A percentile compares a stretch with the other conserved stretches of the same genome.
These are phyloP conservation scores for Tolypeutes matacus DNA, from an alignment of 2,797 vertebrate genomes.

Conservation along the genomic window DNA sequence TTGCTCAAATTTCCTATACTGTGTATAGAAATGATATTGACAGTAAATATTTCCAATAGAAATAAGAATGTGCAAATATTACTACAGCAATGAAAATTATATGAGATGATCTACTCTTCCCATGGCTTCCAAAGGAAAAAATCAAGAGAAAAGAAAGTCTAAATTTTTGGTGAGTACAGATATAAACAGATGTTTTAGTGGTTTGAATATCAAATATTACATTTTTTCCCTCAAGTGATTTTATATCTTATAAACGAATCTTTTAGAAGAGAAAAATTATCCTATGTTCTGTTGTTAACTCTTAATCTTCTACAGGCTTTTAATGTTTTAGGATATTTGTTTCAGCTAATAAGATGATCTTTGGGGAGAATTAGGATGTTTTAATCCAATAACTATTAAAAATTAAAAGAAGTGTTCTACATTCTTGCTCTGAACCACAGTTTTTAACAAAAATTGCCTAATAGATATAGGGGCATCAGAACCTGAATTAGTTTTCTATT, in stretches of 20 bases:
- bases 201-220: not conserved
- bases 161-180: not conserved
- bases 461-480: not conserved
- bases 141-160: conserved; percentile 35
- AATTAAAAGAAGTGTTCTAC: not conserved
- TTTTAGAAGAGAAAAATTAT: not conserved
- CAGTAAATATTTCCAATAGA: conserved; percentile 72
- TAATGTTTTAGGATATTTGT: not conserved
- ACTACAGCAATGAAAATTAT: conserved; percentile 4
- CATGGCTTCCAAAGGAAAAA: conserved; percentile 32
- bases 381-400: not conserved
- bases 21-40: conserved; percentile 66
- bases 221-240: conserved; percentile 1
- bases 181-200: not conserved
- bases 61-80: conserved; percentile 69
- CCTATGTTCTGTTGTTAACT: not conserved
- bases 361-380: not conserved
- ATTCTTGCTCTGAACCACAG: not conserved
- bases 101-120: not conserved
- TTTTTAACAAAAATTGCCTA: not conserved
- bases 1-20: conserved; percentile 21
- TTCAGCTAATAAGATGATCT: not conserved
- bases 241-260: not conserved
- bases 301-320: not conserved
- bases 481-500: not conserved